Conservation (phyloP, 2,888 invertebrate species). For the Sturmia bella region DNA sequence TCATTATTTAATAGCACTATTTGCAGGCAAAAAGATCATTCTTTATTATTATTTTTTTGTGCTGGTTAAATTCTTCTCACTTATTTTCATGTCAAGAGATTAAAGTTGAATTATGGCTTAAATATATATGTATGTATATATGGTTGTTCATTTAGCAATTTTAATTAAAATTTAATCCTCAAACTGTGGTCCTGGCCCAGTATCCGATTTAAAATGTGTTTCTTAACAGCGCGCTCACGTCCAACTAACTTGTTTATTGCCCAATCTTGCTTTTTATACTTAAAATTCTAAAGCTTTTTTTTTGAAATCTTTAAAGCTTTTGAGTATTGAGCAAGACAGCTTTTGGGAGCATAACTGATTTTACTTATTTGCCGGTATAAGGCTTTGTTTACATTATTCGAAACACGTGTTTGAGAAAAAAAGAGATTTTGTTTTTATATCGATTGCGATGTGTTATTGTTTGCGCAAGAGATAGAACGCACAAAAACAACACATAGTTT, state of each 20-base stretch:
- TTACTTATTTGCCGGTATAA: conserved; percentile 33
- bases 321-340: conserved; percentile 4
- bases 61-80: too few species aligned
- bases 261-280: conserved; percentile 49
- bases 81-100: too few species aligned
- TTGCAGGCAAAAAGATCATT: too few species aligned
- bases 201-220: conserved; percentile 5
- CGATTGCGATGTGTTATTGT: conserved; percentile 1
- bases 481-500: conserved; percentile 37
- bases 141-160: neutral
- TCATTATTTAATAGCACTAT: too few species aligned
- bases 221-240: conserved; percentile 4
- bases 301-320: conserved; percentile 53
- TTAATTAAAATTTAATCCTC: conserved; percentile 15
- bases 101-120: too few species aligned
- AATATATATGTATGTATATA: too few species aligned
- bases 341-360: conserved; percentile 27
- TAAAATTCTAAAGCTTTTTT: conserved; percentile 28
- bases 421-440: conserved; percentile 38
- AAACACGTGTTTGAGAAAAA: conserved; percentile 47
- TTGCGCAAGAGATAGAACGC: conserved; percentile 4
- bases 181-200: neutral
- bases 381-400: conserved; percentile 55
- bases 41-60: too few species aligned
- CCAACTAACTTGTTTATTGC: conserved; percentile 40